Conservation (phyloP, 2,888 invertebrate species). For the Agonopterix subpropinquella region DNA sequence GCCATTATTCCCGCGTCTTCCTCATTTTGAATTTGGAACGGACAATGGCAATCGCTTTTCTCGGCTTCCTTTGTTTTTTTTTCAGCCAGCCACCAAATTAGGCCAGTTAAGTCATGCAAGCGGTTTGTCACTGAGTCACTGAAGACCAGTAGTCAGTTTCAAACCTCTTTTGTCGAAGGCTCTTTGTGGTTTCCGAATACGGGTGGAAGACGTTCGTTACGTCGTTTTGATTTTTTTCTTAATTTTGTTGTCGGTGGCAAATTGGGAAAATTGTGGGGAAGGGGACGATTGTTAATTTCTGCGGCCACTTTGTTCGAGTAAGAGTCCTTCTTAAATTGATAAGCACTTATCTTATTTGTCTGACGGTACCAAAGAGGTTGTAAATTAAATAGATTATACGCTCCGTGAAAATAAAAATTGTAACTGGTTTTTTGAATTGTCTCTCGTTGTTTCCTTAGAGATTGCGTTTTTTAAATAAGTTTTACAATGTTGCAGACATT, state of each 20-base stretch:
- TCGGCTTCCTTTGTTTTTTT: constrained; percentile 24
- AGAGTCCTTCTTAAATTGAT: constrained; percentile 37
- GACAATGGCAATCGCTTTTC: constrained; percentile 58
- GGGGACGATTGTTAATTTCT: constrained; percentile 36
- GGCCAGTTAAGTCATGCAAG: constrained; percentile 51
- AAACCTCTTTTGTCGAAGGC: constrained; percentile 36
- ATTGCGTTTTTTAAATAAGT: constrained; percentile 19
- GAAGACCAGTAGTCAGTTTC: constrained; percentile 60
- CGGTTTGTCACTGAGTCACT: constrained; percentile 43
- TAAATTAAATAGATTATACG: constrained; percentile 45
- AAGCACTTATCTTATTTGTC: constrained; percentile 41
- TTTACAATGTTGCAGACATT: too few species aligned
- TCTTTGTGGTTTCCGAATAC: constrained; percentile 34
- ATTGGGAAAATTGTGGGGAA: constrained; percentile 50
- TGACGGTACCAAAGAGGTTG: constrained; percentile 28
- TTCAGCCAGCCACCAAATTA: constrained; percentile 43
- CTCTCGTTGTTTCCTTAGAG: constrained; percentile 17
- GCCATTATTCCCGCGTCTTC: constrained; percentile 68
- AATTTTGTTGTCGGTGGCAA: constrained; percentile 37
- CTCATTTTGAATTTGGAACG: constrained; percentile 69
- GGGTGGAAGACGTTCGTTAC: constrained; percentile 38
- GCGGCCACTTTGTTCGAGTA: constrained; percentile 32
- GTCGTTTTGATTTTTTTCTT: constrained; percentile 26
- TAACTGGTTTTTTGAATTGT: constrained; percentile 29
- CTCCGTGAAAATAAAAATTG: constrained; percentile 24